Evolutionary conservation across 1,140 invertebrate species (phyloP).

Genomic region (Drosophila saltans): DNA sequence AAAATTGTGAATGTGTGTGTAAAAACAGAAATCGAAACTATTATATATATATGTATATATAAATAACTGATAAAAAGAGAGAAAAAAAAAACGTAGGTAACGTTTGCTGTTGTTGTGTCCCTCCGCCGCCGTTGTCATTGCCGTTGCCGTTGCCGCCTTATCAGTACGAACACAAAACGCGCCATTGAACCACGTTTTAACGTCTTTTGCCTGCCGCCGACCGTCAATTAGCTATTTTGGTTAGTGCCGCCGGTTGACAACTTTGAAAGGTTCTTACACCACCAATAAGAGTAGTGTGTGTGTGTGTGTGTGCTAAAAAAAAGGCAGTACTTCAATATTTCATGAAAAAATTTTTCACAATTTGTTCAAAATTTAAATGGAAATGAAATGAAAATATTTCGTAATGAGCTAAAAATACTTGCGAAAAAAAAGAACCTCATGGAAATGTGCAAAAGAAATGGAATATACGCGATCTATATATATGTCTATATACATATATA

Average conservation of each 20-base stretch:
- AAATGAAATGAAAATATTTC: conserved; percentile 40
- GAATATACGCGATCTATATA: conserved; percentile 26
- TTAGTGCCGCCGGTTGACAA: conserved; percentile 9
- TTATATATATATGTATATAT: not conserved
- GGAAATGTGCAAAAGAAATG: conserved; percentile 63
- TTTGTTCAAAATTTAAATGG: conserved; percentile 8
- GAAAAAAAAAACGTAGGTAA: conserved; percentile 17
- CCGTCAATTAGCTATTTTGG: not conserved
- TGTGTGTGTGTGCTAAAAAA: not conserved
- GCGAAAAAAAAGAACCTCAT: conserved; percentile 35
- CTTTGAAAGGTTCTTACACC: conserved; percentile 4
- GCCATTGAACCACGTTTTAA: conserved; percentile 12
- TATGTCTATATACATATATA: conserved; percentile 12
- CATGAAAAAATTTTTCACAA: not conserved
- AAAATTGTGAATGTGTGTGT: conserved; percentile 19
- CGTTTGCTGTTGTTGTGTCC: not conserved
- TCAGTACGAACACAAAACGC: conserved; percentile 40
- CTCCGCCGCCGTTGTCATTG: conserved; percentile 10
- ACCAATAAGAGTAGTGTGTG: not conserved
- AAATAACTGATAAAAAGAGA: conserved; percentile 49
- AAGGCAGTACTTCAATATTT: not conserved
- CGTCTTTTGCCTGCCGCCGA: conserved; percentile 2
- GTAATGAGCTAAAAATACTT: conserved; percentile 73
- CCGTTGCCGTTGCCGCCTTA: conserved; percentile 26
- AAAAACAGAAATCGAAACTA: conserved; percentile 41